Evolutionary conservation across 2,113 vertebrate species (phyloP), one percentile per base, ranked within the genome.

Genomic region (Pantherophis guttatus): DNA sequence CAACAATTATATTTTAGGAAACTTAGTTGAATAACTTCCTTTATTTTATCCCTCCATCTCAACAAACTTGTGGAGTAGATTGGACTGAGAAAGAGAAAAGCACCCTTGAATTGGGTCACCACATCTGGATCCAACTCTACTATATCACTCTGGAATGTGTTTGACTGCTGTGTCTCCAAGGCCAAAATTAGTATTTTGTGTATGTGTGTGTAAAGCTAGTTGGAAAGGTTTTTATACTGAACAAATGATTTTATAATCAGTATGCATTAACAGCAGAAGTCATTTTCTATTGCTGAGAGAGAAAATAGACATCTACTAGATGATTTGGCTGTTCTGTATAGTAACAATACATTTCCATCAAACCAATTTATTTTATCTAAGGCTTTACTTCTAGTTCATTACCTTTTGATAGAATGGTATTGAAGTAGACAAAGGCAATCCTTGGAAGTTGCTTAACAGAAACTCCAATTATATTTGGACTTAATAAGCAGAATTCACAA

Each of bases 211-310:
- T 93, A 96, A 94, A 94, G 96, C 96, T 59, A 87, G 92, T 12
- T 87, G 95, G 11, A 88, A 95, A 90, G 19, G 92, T 93, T 94
- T 93, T 93, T 90, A 54, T 24, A 59, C 53, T 92, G 62, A 96
- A 92, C 87, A 86, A 86, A 91, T 93, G 57, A 1, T 26, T 75
- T 89, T 92, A 93, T 93, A 94, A 95, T 94, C 70, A 93, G 92
- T 95, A 23, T 58, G 9, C 95, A 96, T 97, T 96, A 96, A 94
- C 50, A 88, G 26, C 57, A 95, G 86, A 96, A 97, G 96, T 95
- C 94, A 96, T 96, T 88, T 92, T 94, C 96, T 95, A 54, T 39
- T 93, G 91, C 88, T 93, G 21, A 93, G n/a, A 90, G 95, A 86
- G 12, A 57, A 94, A 97, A 96, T 44, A 96, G 95, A 96, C 96